These are phyloP conservation scores for Pionites leucogaster DNA, from an alignment of 2,113 vertebrate species.

Conservation along the genomic window DNA sequence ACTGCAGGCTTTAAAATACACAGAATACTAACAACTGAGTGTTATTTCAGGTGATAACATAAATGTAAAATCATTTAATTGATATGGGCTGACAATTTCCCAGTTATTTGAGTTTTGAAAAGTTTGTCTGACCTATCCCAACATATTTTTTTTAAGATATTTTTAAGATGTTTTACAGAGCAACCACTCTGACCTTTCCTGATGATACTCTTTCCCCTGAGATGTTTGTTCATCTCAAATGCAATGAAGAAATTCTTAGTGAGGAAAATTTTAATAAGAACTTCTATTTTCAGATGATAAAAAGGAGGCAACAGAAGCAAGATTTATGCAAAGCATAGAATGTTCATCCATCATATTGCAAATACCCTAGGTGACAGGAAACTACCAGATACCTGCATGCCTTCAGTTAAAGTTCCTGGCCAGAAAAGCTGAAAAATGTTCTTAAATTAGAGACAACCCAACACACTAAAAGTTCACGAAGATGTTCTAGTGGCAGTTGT, in stretches of 20 bases:
- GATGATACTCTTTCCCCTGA: background rate
- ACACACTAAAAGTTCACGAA: background rate
- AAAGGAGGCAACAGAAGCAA: background rate
- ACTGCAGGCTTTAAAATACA: background rate
- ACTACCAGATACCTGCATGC: background rate
- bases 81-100: background rate
- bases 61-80: background rate
- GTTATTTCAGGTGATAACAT: background rate
- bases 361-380: background rate
- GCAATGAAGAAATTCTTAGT: constrained; percentile 13
- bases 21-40: background rate
- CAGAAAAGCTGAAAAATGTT: background rate
- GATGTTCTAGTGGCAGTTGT: background rate
- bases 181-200: background rate
- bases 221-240: constrained; percentile 21
- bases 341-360: background rate
- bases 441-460: background rate
- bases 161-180: background rate
- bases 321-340: background rate
- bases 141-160: background rate
- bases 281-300: background rate
- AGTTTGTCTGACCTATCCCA: background rate
- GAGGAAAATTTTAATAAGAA: constrained; percentile 16
- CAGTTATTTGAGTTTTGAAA: background rate
- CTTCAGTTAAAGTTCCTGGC: background rate